A percentile compares a stretch with the other conserved stretches of the same genome.
These are phyloP conservation scores for Forbesichthys papilliferus DNA, from an alignment of 2,113 vertebrate genomes.

Conservation along the genomic window DNA sequence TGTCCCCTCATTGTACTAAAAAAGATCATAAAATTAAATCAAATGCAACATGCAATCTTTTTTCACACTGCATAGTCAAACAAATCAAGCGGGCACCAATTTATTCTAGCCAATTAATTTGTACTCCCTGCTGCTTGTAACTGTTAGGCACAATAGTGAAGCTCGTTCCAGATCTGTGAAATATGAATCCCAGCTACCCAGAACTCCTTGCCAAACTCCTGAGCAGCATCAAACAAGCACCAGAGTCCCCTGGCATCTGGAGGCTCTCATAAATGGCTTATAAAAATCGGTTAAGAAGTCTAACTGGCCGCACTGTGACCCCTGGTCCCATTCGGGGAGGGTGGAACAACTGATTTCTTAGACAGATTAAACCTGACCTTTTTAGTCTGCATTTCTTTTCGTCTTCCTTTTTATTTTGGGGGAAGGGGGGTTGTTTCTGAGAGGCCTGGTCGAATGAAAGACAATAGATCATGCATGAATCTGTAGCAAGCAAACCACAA, in stretches of 20 bases:
- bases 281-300: slow-evolving; percentile 62
- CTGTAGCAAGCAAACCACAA: slow-evolving; percentile 25
- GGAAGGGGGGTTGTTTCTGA: slow-evolving; percentile 22
- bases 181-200: slow-evolving; percentile 43
- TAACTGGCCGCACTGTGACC: slow-evolving; percentile 46
- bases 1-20: too few relatives aligned
- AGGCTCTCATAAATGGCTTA: slow-evolving; percentile 59
- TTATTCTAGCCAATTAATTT: slow-evolving; percentile 38
- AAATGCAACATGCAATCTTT: background rate
- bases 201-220: slow-evolving; percentile 43
- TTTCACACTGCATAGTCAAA: slow-evolving; percentile 9
- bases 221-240: slow-evolving; percentile 52
- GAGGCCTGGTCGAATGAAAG: slow-evolving; percentile 42
- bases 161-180: slow-evolving; percentile 40
- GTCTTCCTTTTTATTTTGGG: background rate
- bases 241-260: slow-evolving; percentile 27
- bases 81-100: slow-evolving; percentile 22
- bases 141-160: slow-evolving; percentile 26
- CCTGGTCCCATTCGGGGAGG: slow-evolving; percentile 55
- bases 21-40: background rate
- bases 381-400: slow-evolving; percentile 47
- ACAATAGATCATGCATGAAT: slow-evolving; percentile 20
- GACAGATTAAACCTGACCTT: slow-evolving; percentile 71
- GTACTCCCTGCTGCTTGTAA: slow-evolving; percentile 33
- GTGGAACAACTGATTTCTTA: slow-evolving; percentile 43